phyloP scores from a whole-genome alignment of 2,888 invertebrate species.

The Sphaerophoria taeniata region DNA sequence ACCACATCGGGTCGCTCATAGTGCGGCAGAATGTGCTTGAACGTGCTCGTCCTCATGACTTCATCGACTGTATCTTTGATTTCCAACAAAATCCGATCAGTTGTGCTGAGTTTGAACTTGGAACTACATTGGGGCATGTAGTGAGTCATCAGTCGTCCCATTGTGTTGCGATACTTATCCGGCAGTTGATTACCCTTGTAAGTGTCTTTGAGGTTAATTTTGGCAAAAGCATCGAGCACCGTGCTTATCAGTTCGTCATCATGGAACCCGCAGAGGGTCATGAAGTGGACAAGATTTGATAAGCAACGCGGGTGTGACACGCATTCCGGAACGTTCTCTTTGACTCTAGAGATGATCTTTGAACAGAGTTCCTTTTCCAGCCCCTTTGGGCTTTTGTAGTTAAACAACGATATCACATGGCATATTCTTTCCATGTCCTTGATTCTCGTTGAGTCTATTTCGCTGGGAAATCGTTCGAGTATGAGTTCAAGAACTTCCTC shows the following conservation, averaged over 20 bases:
- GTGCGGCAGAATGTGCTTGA: constrained; percentile 87
- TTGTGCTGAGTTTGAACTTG: constrained; percentile 84
- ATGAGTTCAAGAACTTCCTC: constrained; percentile 83
- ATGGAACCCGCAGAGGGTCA: constrained; percentile 85
- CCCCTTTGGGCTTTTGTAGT: constrained; percentile 84
- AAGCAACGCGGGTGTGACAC: constrained; percentile 85
- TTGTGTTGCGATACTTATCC: constrained; percentile 82
- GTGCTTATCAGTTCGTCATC: constrained; percentile 85
- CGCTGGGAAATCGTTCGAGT: constrained; percentile 83
- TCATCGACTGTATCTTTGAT: constrained; percentile 83
- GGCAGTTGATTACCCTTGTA: constrained; percentile 85
- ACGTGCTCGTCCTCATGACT: constrained; percentile 83
- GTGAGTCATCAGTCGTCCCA: constrained; percentile 86
- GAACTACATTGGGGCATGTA: constrained; percentile 84
- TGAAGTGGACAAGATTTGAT: constrained; percentile 85
- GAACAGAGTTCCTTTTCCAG: constrained; percentile 83
- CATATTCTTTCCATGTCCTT: constrained; percentile 91
- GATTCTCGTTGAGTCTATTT: constrained; percentile 84
- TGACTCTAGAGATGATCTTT: constrained; percentile 83
- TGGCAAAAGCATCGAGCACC: constrained; percentile 84
- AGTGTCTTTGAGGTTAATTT: constrained; percentile 79
- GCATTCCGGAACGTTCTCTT: constrained; percentile 85
- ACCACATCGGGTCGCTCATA: constrained; percentile 87
- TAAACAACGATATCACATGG: constrained; percentile 86
- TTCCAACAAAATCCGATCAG: constrained; percentile 86